Base-by-base conservation (phyloP, 2,113 vertebrate species). In the Hemichromis elongatus region DNA sequence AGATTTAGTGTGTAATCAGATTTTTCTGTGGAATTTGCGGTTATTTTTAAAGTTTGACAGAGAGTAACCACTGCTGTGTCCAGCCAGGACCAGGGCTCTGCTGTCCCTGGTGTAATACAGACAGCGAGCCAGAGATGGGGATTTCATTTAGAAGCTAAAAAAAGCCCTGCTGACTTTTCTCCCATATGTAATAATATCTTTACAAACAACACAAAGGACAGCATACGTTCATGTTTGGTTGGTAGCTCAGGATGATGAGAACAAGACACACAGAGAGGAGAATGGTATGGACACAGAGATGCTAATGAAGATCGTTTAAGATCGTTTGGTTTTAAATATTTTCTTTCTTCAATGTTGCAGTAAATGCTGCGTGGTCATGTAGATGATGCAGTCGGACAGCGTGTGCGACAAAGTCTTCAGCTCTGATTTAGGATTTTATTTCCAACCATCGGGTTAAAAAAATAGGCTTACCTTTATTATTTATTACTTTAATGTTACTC, bases 131-230 rank as follows among this genome's bases (percentile, higher is more conserved):
- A 84, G 75, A 61, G 80, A 81, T 3, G 0, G 83, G 82, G 78
- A 88, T 87, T 85, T 89, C n/a, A 86, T 37, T 88, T 4, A 28
- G 16, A 82, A 14, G 37, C 24, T 73, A 6, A n/a, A 82, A 66
- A 82, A 61, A 78, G 7, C 21, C 5, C 18, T 35, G 24, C 33
- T 82, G 79, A 80, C 28, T 68, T 77, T 55, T 12, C 73, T 59
- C 24, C 50, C 37, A 40, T 7, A 7, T 66, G 86, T 86, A 90
- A 84, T 81, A 88, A 88, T 89, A 86, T 88, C 84, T 24, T 68
- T 75, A 54, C 26, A 81, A 86, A 87, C 77, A 86, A 26, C 33
- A 70, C 13, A 63, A 52, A 47, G 42, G 42, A 78, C 1, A 4
- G 21, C 3, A 8, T 6, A 33, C 33, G 37, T 63, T 0, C 3